These are phyloP conservation scores for Acronicta alni DNA, from an alignment of 2,888 invertebrate genomes.

Conservation along the genomic window DNA sequence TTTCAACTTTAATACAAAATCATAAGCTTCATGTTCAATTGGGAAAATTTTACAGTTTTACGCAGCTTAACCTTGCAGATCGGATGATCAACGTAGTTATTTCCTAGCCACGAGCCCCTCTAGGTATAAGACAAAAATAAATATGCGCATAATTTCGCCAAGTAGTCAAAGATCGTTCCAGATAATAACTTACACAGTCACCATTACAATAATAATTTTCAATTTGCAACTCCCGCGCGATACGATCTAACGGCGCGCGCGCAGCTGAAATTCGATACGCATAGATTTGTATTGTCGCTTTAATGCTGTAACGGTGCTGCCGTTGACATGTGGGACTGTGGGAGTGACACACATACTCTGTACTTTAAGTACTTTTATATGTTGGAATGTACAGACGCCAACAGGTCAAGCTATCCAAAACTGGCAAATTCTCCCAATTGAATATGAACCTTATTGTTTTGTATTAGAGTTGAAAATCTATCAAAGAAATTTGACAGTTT, in stretches of 20 bases:
- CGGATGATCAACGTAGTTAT: too few species aligned
- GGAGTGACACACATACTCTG: constrained; percentile 58
- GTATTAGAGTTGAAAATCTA: too few species aligned
- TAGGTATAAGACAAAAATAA: constrained; percentile 6
- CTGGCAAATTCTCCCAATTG: too few species aligned
- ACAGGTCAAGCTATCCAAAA: too few species aligned
- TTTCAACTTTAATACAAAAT: too few species aligned
- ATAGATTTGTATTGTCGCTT: constrained; percentile 69
- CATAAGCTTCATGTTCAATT: too few species aligned
- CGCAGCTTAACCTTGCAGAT: too few species aligned
- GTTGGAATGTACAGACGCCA: not conserved
- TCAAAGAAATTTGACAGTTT: too few species aligned
- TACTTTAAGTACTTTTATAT: constrained; percentile 30
- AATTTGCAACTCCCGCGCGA: constrained; percentile 53
- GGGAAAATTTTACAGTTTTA: too few species aligned
- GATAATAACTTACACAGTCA: constrained; percentile 44
- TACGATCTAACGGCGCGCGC: constrained; percentile 66
- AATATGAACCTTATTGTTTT: too few species aligned
- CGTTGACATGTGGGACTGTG: constrained; percentile 55
- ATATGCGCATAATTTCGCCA: constrained; percentile 22
- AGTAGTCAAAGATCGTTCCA: constrained; percentile 35
- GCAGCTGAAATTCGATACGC: constrained; percentile 72
- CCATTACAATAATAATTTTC: constrained; percentile 56
- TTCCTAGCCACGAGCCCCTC: not conserved
- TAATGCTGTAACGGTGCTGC: constrained; percentile 69